Conservation (phyloP, 2,113 vertebrate species). For the Amblyopsis rosae region DNA sequence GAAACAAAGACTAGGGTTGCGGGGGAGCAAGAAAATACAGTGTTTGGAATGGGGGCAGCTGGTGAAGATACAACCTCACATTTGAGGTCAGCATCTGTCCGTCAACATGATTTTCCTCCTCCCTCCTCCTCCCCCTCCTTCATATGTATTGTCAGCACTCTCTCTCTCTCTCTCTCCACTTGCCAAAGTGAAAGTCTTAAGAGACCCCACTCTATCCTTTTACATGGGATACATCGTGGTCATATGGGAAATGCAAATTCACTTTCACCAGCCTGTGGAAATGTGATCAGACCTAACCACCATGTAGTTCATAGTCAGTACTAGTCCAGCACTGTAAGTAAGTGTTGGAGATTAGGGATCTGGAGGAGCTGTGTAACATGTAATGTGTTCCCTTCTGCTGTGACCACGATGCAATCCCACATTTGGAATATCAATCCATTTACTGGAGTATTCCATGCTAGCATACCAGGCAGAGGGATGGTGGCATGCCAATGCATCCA, state of each 20-base stretch:
- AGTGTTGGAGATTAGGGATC: background rate
- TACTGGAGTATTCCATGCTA: constrained; percentile 23
- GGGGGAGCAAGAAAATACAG: too few relatives aligned
- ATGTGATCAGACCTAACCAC: background rate
- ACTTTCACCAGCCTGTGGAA: constrained; percentile 1
- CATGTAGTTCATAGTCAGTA: too few relatives aligned
- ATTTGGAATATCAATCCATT: constrained; percentile 46
- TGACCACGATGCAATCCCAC: constrained; percentile 21
- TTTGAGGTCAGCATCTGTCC: background rate
- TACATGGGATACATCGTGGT: constrained; percentile 4
- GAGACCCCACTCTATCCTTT: background rate
- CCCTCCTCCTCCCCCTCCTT: constrained; percentile 9
- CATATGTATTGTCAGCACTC: background rate
- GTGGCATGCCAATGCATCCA: constrained; percentile 35
- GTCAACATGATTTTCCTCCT: constrained; percentile 32
- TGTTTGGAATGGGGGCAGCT: too few relatives aligned
- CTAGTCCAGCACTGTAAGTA: background rate
- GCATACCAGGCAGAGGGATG: constrained; percentile 1
- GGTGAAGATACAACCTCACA: constrained; percentile 8
- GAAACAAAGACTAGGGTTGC: too few relatives aligned
- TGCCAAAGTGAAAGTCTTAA: background rate
- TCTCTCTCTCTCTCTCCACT: constrained; percentile 10
- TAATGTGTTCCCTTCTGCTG: constrained; percentile 5
- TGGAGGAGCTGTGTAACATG: background rate
- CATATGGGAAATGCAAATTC: constrained; percentile 6